Percentiles rank a stretch among this genome's conserved stretches.
These are phyloP conservation scores for Medauroidea extradentata DNA, from an alignment of 1,140 invertebrate genomes.

Conservation along the genomic window DNA sequence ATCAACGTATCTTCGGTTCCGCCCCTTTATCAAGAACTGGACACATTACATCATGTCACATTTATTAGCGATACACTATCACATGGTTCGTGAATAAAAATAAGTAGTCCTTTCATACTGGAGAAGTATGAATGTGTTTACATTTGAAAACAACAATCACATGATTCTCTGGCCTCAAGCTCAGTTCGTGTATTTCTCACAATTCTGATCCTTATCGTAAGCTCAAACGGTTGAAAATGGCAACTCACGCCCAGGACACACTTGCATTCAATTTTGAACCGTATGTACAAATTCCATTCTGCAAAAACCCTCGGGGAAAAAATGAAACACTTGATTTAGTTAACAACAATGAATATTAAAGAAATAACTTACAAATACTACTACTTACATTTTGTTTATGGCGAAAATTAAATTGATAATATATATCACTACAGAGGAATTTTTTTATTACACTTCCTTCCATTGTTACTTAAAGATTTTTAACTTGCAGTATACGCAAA, in stretches of 20 bases:
- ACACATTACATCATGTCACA: background rate
- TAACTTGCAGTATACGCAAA: too few relatives aligned
- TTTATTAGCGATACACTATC: background rate
- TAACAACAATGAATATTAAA: background rate
- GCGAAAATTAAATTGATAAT: background rate
- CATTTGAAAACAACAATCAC: background rate
- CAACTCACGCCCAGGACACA: constrained; percentile 10
- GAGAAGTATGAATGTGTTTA: background rate
- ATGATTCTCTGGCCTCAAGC: background rate
- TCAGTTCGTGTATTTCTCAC: background rate
- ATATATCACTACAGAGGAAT: background rate
- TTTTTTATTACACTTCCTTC: background rate
- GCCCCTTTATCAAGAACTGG: background rate
- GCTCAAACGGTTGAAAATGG: constrained; percentile 22
- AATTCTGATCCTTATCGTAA: constrained; percentile 16
- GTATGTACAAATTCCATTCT: background rate
- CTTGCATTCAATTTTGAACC: constrained; percentile 2
- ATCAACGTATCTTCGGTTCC: background rate
- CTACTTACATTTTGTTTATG: background rate
- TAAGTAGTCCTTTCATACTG: background rate
- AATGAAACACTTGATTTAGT: background rate
- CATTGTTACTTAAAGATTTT: background rate
- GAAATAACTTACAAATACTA: background rate
- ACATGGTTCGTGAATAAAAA: background rate
- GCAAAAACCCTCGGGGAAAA: background rate